Base-by-base conservation (phyloP, 2,888 invertebrate species). In the Ophraella communa region DNA sequence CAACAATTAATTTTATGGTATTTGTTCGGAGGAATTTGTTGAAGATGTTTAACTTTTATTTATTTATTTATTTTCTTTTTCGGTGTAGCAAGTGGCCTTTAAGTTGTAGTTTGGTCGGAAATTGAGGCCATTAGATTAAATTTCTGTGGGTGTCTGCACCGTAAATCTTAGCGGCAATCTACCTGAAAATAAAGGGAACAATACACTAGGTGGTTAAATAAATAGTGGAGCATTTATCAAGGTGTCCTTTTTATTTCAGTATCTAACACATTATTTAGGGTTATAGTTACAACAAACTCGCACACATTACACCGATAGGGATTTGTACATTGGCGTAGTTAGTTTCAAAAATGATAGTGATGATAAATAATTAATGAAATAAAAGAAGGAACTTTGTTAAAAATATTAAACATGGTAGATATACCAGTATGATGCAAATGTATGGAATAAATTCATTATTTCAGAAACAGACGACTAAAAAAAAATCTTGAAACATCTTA, bases 201-300 rank as follows among this genome's bases (percentile, higher is more conserved):
- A 73, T 70, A 66, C 71, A 74, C 68, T 70, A 66, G 65, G 70
- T 64, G 73, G 74, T 72, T 73, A 70, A 70, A 69, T 72, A 74
- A 74, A 69, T 71, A 70, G 69, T 72, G 71, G 66, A 69, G 33
- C 54, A 47, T 61, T 61, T 61, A 61, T 61, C 61, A 61, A 54
- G 27, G 30, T 51, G 23, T 51, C 21, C 27, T 49, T 58, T 58
- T 59, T 59, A 59, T 59, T 59, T 21, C 52, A 51, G 27, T 52
- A 59, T 33, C 59, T 52, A 42, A 42, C 59, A 51, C 59, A 59
- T 59, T 51, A 35, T 59, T 59, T 51, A 57, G 33, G 33, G 47
- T 57, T 57, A 49, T 49, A 23, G 49, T 33, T n/a, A 18, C 47
- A 52, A 39, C 45, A 33, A 1, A 30, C 45, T 14, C 27, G 27